phyloP scores from a whole-genome alignment of 2,888 invertebrate genomes.

The Beris chalybata region DNA sequence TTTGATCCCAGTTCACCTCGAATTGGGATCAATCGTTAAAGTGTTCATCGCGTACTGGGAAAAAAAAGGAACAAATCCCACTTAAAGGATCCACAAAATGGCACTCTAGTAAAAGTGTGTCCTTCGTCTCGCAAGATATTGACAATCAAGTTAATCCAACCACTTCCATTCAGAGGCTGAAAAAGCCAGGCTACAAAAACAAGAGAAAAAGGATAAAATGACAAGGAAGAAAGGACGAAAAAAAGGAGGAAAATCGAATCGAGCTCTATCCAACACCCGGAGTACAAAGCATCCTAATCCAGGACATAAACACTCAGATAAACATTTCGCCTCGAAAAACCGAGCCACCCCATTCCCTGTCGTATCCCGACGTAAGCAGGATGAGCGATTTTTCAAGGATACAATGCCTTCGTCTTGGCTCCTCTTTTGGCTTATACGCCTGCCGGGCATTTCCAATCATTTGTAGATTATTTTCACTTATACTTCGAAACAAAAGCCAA shows the following conservation, averaged over 20 bases:
- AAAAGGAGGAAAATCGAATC: slow-evolving; percentile 22
- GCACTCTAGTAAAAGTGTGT: slow-evolving; percentile 2
- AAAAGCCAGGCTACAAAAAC: too few relatives aligned
- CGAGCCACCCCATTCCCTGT: background rate
- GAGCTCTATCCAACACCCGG: slow-evolving; percentile 24
- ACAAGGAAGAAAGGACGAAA: slow-evolving; percentile 3
- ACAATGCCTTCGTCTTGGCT: background rate
- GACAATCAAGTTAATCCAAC: slow-evolving; percentile 19
- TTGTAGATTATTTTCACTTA: slow-evolving; percentile 37
- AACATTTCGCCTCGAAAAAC: slow-evolving; percentile 26
- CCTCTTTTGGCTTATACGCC: background rate
- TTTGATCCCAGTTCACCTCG: too few relatives aligned
- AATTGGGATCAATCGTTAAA: too few relatives aligned
- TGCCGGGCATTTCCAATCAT: slow-evolving; percentile 35
- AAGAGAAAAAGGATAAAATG: too few relatives aligned
- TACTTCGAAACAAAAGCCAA: slow-evolving; percentile 3
- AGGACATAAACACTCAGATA: slow-evolving; percentile 29
- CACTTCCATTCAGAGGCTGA: background rate
- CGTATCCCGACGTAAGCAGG: background rate
- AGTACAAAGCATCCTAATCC: slow-evolving; percentile 31
- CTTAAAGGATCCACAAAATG: slow-evolving; percentile 12
- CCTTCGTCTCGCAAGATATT: slow-evolving; percentile 9
- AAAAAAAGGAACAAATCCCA: background rate
- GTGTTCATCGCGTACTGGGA: too few relatives aligned
- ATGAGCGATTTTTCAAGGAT: slow-evolving; percentile 3